Percentiles rank a stretch among this genome's conserved stretches.
Evolutionary conservation across 2,113 vertebrate species (phyloP).

Genomic region (Bothrops jararaca): DNA sequence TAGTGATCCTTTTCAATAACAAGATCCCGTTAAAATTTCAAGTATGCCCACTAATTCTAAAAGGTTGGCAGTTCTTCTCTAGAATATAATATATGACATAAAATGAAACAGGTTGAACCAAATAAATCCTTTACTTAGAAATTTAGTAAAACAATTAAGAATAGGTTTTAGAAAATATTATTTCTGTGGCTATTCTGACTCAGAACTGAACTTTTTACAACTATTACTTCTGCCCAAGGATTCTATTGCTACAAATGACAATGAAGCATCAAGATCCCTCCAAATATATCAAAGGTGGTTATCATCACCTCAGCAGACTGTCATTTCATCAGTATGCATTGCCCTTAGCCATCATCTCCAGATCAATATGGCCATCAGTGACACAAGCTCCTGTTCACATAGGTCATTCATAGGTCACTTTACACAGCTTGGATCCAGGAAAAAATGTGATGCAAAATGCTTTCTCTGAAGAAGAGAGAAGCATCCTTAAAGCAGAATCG

Average conservation of each 20-base stretch:
- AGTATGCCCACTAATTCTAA: neutral
- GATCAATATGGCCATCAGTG: slow-evolving; percentile 71
- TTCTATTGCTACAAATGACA: slow-evolving; percentile 44
- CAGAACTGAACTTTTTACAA: slow-evolving; percentile 52
- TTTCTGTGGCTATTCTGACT: slow-evolving; percentile 39
- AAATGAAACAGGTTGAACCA: neutral
- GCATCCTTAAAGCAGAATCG: slow-evolving; percentile 43
- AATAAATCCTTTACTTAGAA: neutral
- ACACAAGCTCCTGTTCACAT: slow-evolving; percentile 57
- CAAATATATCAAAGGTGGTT: slow-evolving; percentile 62
- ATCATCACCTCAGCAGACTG: slow-evolving; percentile 62
- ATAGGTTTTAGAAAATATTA: neutral
- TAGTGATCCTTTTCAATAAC: neutral
- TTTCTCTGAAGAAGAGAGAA: slow-evolving; percentile 57
- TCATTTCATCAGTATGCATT: slow-evolving; percentile 62
- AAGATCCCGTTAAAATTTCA: neutral
- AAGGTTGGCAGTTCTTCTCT: neutral
- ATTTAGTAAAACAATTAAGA: neutral
- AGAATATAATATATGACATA: neutral
- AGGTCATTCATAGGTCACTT: slow-evolving; percentile 70
- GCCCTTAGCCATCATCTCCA: slow-evolving; percentile 68
- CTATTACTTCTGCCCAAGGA: slow-evolving; percentile 37
- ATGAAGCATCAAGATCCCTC: slow-evolving; percentile 52
- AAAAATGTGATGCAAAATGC: slow-evolving; percentile 54
- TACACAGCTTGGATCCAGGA: slow-evolving; percentile 54